Evolutionary conservation across 2,113 vertebrate genomes (phyloP).

Genomic region (Sinocyclocheilus rhinocerous): DNA sequence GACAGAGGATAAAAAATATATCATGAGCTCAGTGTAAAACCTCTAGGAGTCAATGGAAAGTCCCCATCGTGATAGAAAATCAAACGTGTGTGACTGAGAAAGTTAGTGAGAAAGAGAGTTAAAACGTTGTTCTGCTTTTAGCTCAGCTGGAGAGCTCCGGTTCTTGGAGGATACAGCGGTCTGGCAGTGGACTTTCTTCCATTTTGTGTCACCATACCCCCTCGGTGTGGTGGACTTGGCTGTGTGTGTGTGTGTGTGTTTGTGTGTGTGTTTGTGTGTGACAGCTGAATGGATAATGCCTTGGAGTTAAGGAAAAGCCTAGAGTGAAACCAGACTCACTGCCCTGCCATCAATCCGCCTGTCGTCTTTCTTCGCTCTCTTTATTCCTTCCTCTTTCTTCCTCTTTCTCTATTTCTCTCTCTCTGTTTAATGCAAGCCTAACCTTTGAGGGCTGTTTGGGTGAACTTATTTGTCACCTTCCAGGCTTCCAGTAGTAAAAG

Average conservation of each 20-base stretch:
- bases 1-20: not conserved
- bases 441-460: conserved; percentile 78
- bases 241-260: conserved; percentile 35
- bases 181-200: conserved; percentile 37
- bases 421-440: conserved; percentile 72
- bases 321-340: conserved; percentile 53
- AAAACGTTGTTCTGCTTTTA: conserved; percentile 32
- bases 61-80: not conserved
- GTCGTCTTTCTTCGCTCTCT: conserved; percentile 34
- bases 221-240: conserved; percentile 28
- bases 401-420: conserved; percentile 19
- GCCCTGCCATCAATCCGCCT: conserved; percentile 37
- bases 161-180: conserved; percentile 40
- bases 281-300: conserved; percentile 60
- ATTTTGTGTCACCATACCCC: conserved; percentile 41
- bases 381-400: conserved; percentile 8
- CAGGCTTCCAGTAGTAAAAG: conserved; percentile 64
- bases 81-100: not conserved
- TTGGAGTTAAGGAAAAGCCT: conserved; percentile 51
- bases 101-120: conserved; percentile 19
- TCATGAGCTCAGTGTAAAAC: not conserved
- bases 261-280: conserved; percentile 48
- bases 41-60: not conserved
- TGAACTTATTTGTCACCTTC: conserved; percentile 81
- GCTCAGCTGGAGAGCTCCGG: not conserved